Evolutionary conservation across 2,797 vertebrate species (phyloP), one percentile per base, ranked within the genome.

Genomic region (Myotis planiceps): DNA sequence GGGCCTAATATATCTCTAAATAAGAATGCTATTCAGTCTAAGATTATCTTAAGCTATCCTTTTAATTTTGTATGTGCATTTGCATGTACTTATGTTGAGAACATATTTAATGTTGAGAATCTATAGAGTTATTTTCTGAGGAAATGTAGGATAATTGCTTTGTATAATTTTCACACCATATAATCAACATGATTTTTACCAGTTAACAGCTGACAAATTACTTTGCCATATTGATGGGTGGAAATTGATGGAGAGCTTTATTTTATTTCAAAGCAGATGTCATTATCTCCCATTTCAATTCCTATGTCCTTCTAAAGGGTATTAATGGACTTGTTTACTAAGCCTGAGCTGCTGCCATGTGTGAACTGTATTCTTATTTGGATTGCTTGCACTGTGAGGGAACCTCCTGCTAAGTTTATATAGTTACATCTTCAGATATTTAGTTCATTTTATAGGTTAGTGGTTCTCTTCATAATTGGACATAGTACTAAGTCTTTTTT

Each of bases 91-190:
- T 63, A 72, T 66, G 21, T 92, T 81, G 74, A 85, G 58, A 92
- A 87, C 3, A 23, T 68, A 49, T 47, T 88, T 88, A 84, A 71
- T 68, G 34, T 47, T 58, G 32, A 72, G 25, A 88, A 60, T 86
- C 92, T 97, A 45, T 66, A 85, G 19, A 85, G 23, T 95, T 96
- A 81, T 88, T 93, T 96, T 95, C 53, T 94, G 58, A 71, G 74
- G 37, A 92, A 95, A 55, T 94, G 9, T 81, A 92, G 37, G 78
- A 58, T 80, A 92, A 84, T 74, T 96, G 51, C 0, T 3, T 90
- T 96, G 51, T 95, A 6, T 1, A 85, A 71, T 94, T 96, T 89
- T 96, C 90, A 93, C 69, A 39, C 18, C 14, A 81, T 80, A 85
- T 97, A 92, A 60, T 32, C 83, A 95, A 1, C 84, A 47, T 90